These are phyloP conservation scores for Pomatorhinus ruficollis DNA, from an alignment of 2,113 vertebrate genomes.

Conservation along the genomic window DNA sequence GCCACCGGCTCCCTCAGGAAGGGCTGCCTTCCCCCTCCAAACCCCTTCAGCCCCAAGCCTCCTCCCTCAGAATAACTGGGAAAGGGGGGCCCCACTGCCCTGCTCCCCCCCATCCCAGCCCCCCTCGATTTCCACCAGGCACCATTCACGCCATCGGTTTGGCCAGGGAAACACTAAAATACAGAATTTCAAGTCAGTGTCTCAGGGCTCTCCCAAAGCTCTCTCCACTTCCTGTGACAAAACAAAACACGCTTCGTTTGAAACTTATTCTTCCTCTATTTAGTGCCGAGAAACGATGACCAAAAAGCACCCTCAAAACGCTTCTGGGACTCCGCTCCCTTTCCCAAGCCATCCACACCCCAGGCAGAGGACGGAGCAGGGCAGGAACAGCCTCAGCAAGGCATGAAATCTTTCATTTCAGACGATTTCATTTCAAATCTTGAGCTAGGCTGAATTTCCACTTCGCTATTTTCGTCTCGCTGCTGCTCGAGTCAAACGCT, in stretches of 20 bases:
- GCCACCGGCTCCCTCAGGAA: not conserved
- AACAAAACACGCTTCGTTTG: constrained; percentile 31
- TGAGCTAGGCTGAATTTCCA: constrained; percentile 10
- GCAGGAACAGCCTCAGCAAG: not conserved
- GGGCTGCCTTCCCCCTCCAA: not conserved
- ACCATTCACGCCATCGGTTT: fast-evolving
- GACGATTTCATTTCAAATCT: not conserved
- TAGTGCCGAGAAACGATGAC: not conserved
- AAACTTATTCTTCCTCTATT: constrained; percentile 56
- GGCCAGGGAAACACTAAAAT: not conserved
- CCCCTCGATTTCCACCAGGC: fast-evolving
- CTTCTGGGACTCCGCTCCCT: not conserved
- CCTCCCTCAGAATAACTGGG: fast-evolving
- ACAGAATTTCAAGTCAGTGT: not conserved
- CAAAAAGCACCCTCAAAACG: not conserved
- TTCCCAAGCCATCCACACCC: not conserved
- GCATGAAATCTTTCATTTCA: not conserved
- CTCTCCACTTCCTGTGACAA: constrained; percentile 61
- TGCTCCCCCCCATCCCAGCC: fast-evolving
- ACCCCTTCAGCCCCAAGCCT: not conserved
- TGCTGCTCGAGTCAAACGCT: not conserved
- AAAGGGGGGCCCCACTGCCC: fast-evolving
- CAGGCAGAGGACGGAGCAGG: not conserved
- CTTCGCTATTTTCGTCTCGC: not conserved
- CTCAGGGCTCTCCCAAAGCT: constrained; percentile 23